phyloP scores from a whole-genome alignment of 2,888 invertebrate genomes.

The Drosophila austrosaltans region DNA sequence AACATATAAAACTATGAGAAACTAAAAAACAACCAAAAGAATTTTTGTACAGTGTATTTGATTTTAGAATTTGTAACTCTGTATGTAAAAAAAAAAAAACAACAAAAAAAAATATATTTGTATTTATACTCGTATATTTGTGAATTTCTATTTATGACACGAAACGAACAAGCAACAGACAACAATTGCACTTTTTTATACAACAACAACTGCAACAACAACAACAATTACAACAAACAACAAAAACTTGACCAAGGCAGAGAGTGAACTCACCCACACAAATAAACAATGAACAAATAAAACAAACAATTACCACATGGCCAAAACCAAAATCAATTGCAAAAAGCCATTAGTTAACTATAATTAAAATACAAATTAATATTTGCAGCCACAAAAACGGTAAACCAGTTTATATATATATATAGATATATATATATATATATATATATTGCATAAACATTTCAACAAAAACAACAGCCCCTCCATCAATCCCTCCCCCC shows the following conservation, averaged over 20 bases:
- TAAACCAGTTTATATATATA: constrained; percentile 31
- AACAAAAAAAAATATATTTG: constrained; percentile 51
- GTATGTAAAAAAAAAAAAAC: constrained; percentile 44
- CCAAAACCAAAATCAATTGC: constrained; percentile 44
- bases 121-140: constrained; percentile 49
- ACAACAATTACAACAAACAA: constrained; percentile 16
- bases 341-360: constrained; percentile 42
- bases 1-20: constrained; percentile 40
- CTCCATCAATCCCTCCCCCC: neutral
- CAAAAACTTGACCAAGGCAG: constrained; percentile 46
- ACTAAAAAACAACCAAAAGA: constrained; percentile 23
- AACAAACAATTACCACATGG: constrained; percentile 33
- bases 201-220: constrained; percentile 35
- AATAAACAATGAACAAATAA: constrained; percentile 23
- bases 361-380: constrained; percentile 30
- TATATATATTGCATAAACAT: constrained; percentile 34
- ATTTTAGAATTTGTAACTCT: constrained; percentile 66
- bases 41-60: constrained; percentile 73
- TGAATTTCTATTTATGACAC: constrained; percentile 70
- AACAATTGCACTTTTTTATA: constrained; percentile 70
- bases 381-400: constrained; percentile 35
- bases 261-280: constrained; percentile 44
- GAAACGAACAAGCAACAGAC: constrained; percentile 57
- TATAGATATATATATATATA: constrained; percentile 16
- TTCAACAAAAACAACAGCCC: constrained; percentile 27